A percentile compares a stretch with the other conserved stretches of the same genome.
These are phyloP conservation scores for Drosophila prosaltans DNA, from an alignment of 1,140 invertebrate species.

Conservation along the genomic window DNA sequence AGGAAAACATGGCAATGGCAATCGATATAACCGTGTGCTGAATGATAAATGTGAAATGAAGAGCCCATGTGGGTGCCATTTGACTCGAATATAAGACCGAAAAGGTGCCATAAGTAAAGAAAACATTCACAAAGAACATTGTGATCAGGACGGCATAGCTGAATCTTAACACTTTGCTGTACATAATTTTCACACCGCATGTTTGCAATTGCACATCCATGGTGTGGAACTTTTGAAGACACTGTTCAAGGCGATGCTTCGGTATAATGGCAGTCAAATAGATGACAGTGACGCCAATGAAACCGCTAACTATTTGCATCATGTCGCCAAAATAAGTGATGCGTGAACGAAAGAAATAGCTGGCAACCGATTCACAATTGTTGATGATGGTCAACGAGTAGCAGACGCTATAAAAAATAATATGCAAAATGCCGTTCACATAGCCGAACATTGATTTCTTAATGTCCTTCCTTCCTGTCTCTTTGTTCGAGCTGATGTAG, in stretches of 20 bases:
- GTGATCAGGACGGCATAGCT: slow-evolving; percentile 61
- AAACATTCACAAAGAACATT: slow-evolving; percentile 56
- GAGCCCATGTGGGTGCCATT: slow-evolving; percentile 50
- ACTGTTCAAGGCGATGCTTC: slow-evolving; percentile 65
- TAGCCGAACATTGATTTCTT: slow-evolving; percentile 68
- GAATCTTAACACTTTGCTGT: slow-evolving; percentile 73
- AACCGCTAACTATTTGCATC: slow-evolving; percentile 76
- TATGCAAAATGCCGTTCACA: slow-evolving; percentile 64
- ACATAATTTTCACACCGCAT: slow-evolving; percentile 77
- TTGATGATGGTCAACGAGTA: slow-evolving; percentile 68
- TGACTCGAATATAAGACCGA: slow-evolving; percentile 54
- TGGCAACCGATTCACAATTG: slow-evolving; percentile 73
- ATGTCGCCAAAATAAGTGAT: slow-evolving; percentile 77
- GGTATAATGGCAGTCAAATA: slow-evolving; percentile 72
- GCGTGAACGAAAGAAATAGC: slow-evolving; percentile 74
- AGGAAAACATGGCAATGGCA: slow-evolving; percentile 62
- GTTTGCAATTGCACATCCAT: slow-evolving; percentile 67
- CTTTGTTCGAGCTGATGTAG: slow-evolving; percentile 43
- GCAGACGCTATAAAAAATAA: slow-evolving; percentile 54
- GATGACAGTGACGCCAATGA: slow-evolving; percentile 79
- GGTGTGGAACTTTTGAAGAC: slow-evolving; percentile 62
- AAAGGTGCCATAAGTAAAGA: slow-evolving; percentile 64
- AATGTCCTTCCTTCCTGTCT: slow-evolving; percentile 41
- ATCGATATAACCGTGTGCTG: slow-evolving; percentile 76
- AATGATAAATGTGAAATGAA: slow-evolving; percentile 71